Percentiles rank a stretch among this genome's conserved stretches.
Evolutionary conservation across 2,888 invertebrate genomes (phyloP).

Genomic region (Eupithecia dodoneata): DNA sequence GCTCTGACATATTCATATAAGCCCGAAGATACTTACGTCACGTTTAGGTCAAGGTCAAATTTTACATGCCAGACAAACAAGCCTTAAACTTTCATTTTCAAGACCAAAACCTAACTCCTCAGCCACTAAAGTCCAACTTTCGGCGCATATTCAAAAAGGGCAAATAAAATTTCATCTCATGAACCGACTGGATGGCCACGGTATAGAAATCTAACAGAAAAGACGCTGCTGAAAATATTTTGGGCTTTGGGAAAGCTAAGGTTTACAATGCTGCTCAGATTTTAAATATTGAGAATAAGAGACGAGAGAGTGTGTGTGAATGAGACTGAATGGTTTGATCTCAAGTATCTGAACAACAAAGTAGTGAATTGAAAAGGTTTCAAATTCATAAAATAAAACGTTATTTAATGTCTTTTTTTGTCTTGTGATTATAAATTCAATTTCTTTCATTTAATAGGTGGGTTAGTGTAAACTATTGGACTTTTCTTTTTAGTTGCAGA

Average conservation of each 20-base stretch:
- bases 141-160: constrained; percentile 72
- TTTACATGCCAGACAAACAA: constrained; percentile 35
- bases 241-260: background rate
- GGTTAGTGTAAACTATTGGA: background rate
- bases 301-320: background rate
- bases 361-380: background rate
- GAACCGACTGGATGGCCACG: constrained; percentile 49
- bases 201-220: constrained; percentile 9
- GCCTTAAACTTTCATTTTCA: constrained; percentile 40
- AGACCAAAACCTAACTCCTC: constrained; percentile 31
- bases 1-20: background rate
- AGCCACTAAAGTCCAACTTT: constrained; percentile 52
- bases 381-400: background rate
- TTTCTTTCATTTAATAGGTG: background rate
- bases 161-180: constrained; percentile 79
- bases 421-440: background rate
- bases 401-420: background rate
- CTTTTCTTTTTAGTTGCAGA: background rate
- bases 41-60: constrained; percentile 31
- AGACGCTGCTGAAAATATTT: background rate
- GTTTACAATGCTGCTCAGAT: background rate
- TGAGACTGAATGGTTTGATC: background rate
- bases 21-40: background rate
- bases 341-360: background rate
- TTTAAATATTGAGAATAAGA: background rate